Conservation (phyloP, 2,113 vertebrate species). For the Pyxicephalus adspersus region DNA sequence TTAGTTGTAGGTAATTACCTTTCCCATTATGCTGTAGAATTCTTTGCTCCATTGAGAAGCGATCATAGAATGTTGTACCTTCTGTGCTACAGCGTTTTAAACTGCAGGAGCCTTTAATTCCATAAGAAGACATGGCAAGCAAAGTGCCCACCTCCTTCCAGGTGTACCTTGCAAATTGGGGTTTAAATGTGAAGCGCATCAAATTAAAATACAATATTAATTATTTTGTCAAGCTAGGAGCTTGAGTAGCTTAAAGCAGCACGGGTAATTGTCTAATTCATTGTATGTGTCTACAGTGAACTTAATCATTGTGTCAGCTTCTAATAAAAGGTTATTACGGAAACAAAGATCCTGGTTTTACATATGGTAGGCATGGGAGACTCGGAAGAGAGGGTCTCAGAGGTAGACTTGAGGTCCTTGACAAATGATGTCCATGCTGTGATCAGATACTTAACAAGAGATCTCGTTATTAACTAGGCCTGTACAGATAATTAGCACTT, state of each 20-base stretch:
- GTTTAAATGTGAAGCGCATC: constrained; percentile 93
- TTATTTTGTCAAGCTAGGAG: constrained; percentile 92
- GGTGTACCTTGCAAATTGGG: constrained; percentile 94
- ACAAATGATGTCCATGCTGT: constrained; percentile 97
- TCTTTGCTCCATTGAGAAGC: constrained; percentile 83
- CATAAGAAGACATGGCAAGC: constrained; percentile 88
- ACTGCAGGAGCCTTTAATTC: constrained; percentile 86
- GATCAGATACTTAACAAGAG: constrained; percentile 99
- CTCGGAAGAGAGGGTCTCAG: constrained; percentile 86
- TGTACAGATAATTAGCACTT: constrained; percentile 99
- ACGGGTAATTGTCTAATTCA: constrained; percentile 95
- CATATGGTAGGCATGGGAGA: constrained; percentile 96
- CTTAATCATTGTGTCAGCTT: constrained; percentile 99
- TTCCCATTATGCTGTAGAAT: constrained; percentile 84
- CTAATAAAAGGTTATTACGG: constrained; percentile 99
- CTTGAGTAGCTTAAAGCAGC: constrained; percentile 86
- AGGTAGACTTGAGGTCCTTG: constrained; percentile 92
- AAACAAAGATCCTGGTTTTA: constrained; percentile 99
- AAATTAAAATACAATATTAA: constrained; percentile 98
- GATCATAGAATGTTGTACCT: constrained; percentile 75
- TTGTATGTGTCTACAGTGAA: constrained; percentile 88
- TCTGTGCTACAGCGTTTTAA: constrained; percentile 77
- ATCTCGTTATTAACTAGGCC: constrained; percentile 99
- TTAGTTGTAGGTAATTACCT: constrained; percentile 85
- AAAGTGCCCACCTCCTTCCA: constrained; percentile 85